Evolutionary conservation across 1,140 invertebrate species (phyloP).

Genomic region (Pseudomyrmex flavicornis): DNA sequence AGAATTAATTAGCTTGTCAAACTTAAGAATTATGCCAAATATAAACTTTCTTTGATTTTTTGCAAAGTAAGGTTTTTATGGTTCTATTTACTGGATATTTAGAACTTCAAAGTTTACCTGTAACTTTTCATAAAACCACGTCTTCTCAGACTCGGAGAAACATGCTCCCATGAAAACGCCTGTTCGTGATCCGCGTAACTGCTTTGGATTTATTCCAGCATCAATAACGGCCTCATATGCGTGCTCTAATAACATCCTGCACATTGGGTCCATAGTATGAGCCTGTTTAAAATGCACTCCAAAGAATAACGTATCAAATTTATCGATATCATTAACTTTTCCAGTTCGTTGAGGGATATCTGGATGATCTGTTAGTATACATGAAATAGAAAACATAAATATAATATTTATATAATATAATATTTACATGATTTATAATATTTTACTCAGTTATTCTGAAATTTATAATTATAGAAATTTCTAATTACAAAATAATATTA

Average conservation of each 20-base stretch:
- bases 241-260: conserved; percentile 93
- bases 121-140: conserved; percentile 89
- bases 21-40: no score
- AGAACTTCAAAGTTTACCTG: conserved; percentile 75
- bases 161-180: conserved; percentile 93
- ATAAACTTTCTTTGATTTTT: no score
- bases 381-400: neutral
- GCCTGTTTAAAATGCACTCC: conserved; percentile 93
- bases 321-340: conserved; percentile 91
- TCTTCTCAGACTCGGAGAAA: conserved; percentile 91
- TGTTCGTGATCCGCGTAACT: conserved; percentile 89
- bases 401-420: neutral
- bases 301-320: conserved; percentile 94
- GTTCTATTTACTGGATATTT: no score
- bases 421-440: neutral
- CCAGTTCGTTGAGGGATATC: conserved; percentile 91
- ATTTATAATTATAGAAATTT: neutral
- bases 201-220: conserved; percentile 87
- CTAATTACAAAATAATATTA: neutral
- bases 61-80: no score
- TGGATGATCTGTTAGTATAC: conserved; percentile 84
- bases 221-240: conserved; percentile 95
- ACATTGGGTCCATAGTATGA: conserved; percentile 95
- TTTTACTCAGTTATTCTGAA: neutral
- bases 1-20: no score